Evolutionary conservation across 2,888 invertebrate genomes (phyloP).

Genomic region (Meganola albula): DNA sequence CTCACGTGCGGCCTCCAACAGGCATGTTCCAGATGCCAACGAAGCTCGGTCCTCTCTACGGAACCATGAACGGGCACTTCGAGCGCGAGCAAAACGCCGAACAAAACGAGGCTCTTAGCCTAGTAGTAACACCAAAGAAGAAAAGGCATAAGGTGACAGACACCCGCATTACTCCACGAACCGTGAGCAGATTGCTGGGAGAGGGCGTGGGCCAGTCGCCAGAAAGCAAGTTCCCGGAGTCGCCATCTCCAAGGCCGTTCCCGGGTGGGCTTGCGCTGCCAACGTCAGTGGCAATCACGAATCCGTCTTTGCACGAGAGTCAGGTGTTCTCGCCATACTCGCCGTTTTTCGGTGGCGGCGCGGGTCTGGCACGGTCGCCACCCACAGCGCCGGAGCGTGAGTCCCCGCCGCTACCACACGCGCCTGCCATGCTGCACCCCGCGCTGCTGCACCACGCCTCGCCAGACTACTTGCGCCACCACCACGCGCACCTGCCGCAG

Average conservation of each 20-base stretch:
- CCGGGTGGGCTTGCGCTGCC: slow-evolving; percentile 94
- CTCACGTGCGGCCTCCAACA: slow-evolving; percentile 79
- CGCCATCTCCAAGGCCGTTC: slow-evolving; percentile 86
- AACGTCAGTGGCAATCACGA: slow-evolving; percentile 97
- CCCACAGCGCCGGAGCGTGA: slow-evolving; percentile 84
- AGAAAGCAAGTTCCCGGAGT: slow-evolving; percentile 78
- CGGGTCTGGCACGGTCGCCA: slow-evolving; percentile 72
- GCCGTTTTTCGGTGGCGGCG: slow-evolving; percentile 87
- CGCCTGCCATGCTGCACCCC: slow-evolving; percentile 90
- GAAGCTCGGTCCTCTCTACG: slow-evolving; percentile 82
- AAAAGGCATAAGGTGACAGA: slow-evolving; percentile 98
- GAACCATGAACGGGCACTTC: slow-evolving; percentile 80
- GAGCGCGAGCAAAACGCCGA: slow-evolving; percentile 86
- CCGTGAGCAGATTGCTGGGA: slow-evolving; percentile 90
- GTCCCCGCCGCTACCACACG: slow-evolving; percentile 90
- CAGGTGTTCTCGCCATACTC: slow-evolving; percentile 95
- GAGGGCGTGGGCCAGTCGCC: slow-evolving; percentile 87
- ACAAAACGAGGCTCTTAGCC: slow-evolving; percentile 95
- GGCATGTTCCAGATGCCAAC: slow-evolving; percentile 91
- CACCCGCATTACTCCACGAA: slow-evolving; percentile 93
- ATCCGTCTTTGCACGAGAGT: slow-evolving; percentile 96
- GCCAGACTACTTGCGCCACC: slow-evolving; percentile 86
- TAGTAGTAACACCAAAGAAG: slow-evolving; percentile 97
- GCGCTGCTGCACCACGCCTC: slow-evolving; percentile 89
- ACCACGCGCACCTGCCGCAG: slow-evolving; percentile 85